A percentile compares a stretch with the other conserved stretches of the same genome.
Conservation (phyloP, 2,797 vertebrate genomes). For the Acomys russatus region DNA sequence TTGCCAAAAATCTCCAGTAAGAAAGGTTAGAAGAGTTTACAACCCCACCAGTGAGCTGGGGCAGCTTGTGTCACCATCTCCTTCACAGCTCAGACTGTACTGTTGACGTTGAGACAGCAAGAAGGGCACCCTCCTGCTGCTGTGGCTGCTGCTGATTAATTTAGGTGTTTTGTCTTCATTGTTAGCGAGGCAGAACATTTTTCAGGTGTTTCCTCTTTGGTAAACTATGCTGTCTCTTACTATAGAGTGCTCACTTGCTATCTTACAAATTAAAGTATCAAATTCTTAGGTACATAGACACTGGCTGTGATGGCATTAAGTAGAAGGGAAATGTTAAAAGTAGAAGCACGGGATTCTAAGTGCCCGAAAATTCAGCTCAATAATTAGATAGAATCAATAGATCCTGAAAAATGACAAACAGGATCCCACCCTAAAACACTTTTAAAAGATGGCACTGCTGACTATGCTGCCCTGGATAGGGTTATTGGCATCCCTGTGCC, state of each 20-base stretch:
- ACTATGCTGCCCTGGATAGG: neutral
- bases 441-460: neutral
- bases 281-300: neutral
- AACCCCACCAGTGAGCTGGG: neutral
- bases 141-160: neutral
- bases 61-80: neutral
- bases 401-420: neutral
- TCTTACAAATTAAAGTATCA: neutral
- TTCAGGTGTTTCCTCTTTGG: constrained; percentile 43
- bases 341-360: neutral
- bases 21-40: neutral
- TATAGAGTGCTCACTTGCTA: neutral
- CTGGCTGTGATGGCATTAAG: neutral
- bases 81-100: neutral
- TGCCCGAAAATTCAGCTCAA: neutral
- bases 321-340: neutral
- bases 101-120: neutral
- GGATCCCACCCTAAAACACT: neutral
- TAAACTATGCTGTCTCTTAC: constrained; percentile 15
- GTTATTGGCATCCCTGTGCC: neutral
- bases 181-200: constrained; percentile 23
- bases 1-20: neutral
- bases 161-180: constrained; percentile 6
- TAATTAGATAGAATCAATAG: neutral
- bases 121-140: neutral